Percentiles rank a stretch among this genome's conserved stretches.
phyloP scores from a whole-genome alignment of 2,888 invertebrate species.

The Trichopoda pennipes region DNA sequence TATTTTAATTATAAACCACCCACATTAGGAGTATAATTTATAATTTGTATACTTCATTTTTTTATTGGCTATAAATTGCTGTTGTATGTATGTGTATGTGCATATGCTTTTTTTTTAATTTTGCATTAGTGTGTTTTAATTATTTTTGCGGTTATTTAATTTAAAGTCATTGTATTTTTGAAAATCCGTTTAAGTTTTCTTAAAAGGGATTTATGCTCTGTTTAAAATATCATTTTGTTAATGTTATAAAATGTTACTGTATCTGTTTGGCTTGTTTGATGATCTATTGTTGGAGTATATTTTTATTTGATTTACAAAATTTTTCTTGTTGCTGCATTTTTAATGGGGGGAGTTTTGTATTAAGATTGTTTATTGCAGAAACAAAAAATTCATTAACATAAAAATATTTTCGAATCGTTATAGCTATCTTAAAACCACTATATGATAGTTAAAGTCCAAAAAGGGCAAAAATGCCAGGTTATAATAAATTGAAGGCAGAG shows the following conservation, averaged over 20 bases:
- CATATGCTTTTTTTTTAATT: too few species aligned
- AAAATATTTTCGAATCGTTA: too few species aligned
- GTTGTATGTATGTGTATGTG: neutral
- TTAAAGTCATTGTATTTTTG: conserved; percentile 1
- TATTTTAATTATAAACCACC: conserved; percentile 62
- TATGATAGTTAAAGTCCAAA: too few species aligned
- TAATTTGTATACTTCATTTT: conserved; percentile 12
- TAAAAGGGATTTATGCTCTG: conserved; percentile 77
- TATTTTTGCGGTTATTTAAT: neutral
- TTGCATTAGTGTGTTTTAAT: conserved; percentile 39
- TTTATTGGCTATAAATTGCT: neutral
- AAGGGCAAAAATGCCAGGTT: too few species aligned
- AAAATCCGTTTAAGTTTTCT: conserved; percentile 31
- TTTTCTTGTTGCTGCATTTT: conserved; percentile 20
- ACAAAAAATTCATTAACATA: neutral
- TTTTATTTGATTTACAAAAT: conserved; percentile 31
- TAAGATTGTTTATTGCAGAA: neutral
- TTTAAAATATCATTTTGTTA: conserved; percentile 75
- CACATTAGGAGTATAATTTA: conserved; percentile 29
- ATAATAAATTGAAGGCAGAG: too few species aligned
- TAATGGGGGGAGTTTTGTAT: conserved; percentile 14
- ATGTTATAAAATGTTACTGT: conserved; percentile 59
- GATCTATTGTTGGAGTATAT: conserved; percentile 61
- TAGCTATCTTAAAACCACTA: too few species aligned
- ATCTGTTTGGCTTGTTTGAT: conserved; percentile 55